Base-by-base conservation (phyloP, 2,113 vertebrate genomes). In the Terrapene triunguis region DNA sequence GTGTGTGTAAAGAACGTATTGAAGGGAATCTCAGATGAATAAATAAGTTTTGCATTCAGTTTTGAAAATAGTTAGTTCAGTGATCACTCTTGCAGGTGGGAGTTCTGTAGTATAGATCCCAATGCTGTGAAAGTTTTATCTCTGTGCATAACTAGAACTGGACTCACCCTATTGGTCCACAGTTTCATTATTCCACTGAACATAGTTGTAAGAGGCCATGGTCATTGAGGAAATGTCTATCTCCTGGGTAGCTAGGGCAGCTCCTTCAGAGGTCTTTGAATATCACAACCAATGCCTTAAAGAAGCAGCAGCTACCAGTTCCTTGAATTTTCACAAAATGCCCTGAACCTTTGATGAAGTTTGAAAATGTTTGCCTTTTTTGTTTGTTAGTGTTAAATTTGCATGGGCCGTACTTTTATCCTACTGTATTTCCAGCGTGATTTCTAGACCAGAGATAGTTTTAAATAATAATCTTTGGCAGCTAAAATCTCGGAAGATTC, bases 391-490 rank as follows among this genome's bases (percentile, higher is more conserved):
- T 32, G 22, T 22, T 72, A 72, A 21, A 38, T 72, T 14, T 3
- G 29, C 78, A 90, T 84, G 50, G n/a, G 2, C 1, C 84, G 16
- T 79, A 4, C 4, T 93, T 82, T 97, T 90, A 72, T 96, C 91
- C 96, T 95, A 85, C 92, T 84, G 53, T 94, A 35, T 94, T 97
- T 97, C 91, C 11, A 89, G 21, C 12, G 24, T 96, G 91, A 81
- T 22, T 96, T 95, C 92, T 92, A 84, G 55, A 57, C 92, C 4
- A 89, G 53, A 88, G 6, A n/a, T 74, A 96, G 95, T 87, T 96
- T 96, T 94, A 51, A 69, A 87, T 81, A 95, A 88, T 86, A 12
- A 24, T 29, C 2, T 0, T 21, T 72, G 65, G 35, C 35, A 72
- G 19, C 35, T 54, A 89, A 35, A 93, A 38, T 72, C 65, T 72